Evolutionary conservation across 2,888 invertebrate species (phyloP).

Genomic region (Dermolepida albohirtum): DNA sequence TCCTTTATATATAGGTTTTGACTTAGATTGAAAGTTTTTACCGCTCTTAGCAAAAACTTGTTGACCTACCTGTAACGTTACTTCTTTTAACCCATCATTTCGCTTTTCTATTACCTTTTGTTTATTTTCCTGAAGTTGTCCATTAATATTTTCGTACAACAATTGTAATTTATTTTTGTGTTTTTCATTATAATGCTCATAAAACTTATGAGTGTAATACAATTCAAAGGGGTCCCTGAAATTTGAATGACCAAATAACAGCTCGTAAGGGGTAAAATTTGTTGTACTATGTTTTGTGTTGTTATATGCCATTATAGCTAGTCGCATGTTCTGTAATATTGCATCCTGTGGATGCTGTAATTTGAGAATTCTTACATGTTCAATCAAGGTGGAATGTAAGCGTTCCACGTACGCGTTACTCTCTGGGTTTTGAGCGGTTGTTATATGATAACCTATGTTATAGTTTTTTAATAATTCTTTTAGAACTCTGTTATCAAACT

Average conservation of each 20-base stretch:
- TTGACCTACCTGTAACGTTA: not conserved
- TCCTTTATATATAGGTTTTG: not conserved
- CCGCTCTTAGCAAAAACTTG: not conserved
- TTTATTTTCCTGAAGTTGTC: not conserved
- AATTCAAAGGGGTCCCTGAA: slow-evolving; percentile 29
- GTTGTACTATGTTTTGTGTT: slow-evolving; percentile 19
- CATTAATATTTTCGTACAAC: not conserved
- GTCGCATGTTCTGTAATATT: not conserved
- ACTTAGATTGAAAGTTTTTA: slow-evolving; percentile 1
- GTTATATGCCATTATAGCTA: slow-evolving; percentile 22
- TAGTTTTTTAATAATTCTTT: slow-evolving; percentile 40
- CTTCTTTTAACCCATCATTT: too few relatives aligned
- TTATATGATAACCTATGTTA: slow-evolving; percentile 34
- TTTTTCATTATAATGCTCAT: slow-evolving; percentile 17
- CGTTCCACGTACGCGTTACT: slow-evolving; percentile 25
- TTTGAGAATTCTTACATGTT: slow-evolving; percentile 34
- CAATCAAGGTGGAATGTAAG: slow-evolving; percentile 37
- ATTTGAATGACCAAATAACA: too few relatives aligned
- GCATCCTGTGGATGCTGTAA: not conserved
- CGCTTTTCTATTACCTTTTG: not conserved
- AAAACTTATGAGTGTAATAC: slow-evolving; percentile 21
- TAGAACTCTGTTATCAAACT: slow-evolving; percentile 43
- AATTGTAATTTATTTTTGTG: slow-evolving; percentile 13
- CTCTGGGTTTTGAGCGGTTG: slow-evolving; percentile 22
- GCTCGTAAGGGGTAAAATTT: slow-evolving; percentile 26